Evolutionary conservation across 2,888 invertebrate species (phyloP).

Genomic region (Rotaria socialis): DNA sequence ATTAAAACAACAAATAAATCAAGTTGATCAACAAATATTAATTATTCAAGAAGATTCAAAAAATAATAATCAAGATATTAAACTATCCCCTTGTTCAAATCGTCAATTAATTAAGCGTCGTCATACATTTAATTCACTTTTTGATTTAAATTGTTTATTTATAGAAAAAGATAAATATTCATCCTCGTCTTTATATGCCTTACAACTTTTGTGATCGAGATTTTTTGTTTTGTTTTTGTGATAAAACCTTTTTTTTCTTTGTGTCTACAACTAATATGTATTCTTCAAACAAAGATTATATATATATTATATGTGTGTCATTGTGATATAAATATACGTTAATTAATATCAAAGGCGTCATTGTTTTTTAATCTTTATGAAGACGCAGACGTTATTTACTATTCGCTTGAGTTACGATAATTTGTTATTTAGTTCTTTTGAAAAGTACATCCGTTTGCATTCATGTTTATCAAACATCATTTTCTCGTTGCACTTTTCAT

Average conservation of each 20-base stretch:
- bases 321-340: not conserved
- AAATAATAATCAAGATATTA: not conserved
- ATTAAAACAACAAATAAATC: not conserved
- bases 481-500: not conserved
- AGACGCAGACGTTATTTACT: not conserved
- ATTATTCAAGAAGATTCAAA: not conserved
- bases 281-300: not conserved
- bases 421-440: not conserved
- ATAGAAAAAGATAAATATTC: not conserved
- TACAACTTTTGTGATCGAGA: conserved; percentile 29
- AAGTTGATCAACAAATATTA: not conserved
- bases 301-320: not conserved
- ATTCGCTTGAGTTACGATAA: not conserved
- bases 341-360: not conserved
- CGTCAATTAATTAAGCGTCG: conserved; percentile 5
- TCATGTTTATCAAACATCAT: not conserved
- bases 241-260: not conserved
- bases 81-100: not conserved
- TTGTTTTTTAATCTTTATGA: not conserved
- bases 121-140: not conserved
- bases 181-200: not conserved
- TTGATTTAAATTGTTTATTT: conserved; percentile 9
- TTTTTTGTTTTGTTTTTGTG: not conserved
- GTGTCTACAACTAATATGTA: not conserved
- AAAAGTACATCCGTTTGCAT: not conserved